Evolutionary conservation across 2,113 vertebrate genomes (phyloP).

Genomic region (Sapayoa aenigma): DNA sequence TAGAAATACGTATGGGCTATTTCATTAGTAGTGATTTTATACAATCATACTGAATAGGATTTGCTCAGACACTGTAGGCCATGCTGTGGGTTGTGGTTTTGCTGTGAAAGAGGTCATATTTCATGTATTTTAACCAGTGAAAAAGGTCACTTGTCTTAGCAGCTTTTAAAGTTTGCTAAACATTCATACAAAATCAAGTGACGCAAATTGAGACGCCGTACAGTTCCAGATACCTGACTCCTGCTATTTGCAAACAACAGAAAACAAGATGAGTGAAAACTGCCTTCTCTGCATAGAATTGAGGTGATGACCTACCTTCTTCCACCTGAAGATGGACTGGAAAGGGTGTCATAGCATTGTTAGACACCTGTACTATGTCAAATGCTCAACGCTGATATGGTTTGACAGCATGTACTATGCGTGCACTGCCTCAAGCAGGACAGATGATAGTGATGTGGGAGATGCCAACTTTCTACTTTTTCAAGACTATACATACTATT

Average conservation of each 20-base stretch:
- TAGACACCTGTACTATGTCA: slow-evolving; percentile 35
- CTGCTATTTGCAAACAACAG: slow-evolving; percentile 19
- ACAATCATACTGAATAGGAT: not conserved
- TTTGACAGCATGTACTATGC: not conserved
- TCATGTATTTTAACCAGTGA: not conserved
- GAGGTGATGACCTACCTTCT: slow-evolving; percentile 41
- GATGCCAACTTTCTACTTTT: not conserved
- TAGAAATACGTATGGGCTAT: not conserved
- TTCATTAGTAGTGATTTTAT: not conserved
- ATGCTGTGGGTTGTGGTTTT: not conserved
- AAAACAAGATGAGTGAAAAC: slow-evolving; percentile 18
- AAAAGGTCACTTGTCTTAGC: slow-evolving; percentile 2
- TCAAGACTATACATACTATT: not conserved
- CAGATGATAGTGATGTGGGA: not conserved
- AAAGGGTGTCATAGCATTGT: not conserved
- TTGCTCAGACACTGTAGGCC: not conserved
- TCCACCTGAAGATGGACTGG: not conserved
- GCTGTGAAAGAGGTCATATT: not conserved
- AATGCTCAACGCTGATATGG: not conserved
- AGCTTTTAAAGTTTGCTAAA: slow-evolving; percentile 3
- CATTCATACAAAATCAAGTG: not conserved
- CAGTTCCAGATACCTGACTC: not conserved
- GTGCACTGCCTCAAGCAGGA: not conserved
- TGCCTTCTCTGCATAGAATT: not conserved
- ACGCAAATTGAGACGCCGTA: not conserved